Evolutionary conservation across 2,888 invertebrate genomes (phyloP).

Genomic region (Polymixis lichenea): DNA sequence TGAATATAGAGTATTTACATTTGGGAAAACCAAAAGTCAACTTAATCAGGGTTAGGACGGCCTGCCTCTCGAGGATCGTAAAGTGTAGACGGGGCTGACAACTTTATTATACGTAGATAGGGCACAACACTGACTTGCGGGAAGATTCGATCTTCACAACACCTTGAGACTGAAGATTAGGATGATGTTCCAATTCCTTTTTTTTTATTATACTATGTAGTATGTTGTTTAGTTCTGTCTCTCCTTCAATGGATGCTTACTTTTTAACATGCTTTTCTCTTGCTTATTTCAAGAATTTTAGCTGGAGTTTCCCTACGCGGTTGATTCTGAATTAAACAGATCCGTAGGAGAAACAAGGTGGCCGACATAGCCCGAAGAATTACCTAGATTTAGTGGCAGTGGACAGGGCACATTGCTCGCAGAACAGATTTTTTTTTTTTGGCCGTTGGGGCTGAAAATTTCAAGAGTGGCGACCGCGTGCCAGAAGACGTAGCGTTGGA

Average conservation of each 20-base stretch:
- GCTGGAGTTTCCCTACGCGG: too few species aligned
- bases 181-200: background rate
- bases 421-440: too few species aligned
- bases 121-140: background rate
- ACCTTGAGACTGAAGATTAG: constrained; percentile 1
- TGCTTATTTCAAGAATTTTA: background rate
- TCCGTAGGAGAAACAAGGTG: too few species aligned
- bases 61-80: constrained; percentile 36
- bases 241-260: background rate
- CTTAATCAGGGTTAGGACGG: constrained; percentile 43
- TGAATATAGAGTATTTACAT: constrained; percentile 17
- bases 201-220: background rate
- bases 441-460: too few species aligned
- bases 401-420: too few species aligned
- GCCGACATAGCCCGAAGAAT: too few species aligned
- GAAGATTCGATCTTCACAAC: background rate
- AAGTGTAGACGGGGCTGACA: constrained; percentile 25
- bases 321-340: too few species aligned
- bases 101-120: constrained; percentile 1
- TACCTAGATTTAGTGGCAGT: too few species aligned
- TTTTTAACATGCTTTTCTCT: background rate
- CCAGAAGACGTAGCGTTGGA: too few species aligned
- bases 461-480: too few species aligned
- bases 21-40: constrained; percentile 40
- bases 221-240: background rate